Evolutionary conservation across 1,140 invertebrate genomes (phyloP), one percentile per base, ranked within the genome.

Genomic region (Semibalanus balanoides): DNA sequence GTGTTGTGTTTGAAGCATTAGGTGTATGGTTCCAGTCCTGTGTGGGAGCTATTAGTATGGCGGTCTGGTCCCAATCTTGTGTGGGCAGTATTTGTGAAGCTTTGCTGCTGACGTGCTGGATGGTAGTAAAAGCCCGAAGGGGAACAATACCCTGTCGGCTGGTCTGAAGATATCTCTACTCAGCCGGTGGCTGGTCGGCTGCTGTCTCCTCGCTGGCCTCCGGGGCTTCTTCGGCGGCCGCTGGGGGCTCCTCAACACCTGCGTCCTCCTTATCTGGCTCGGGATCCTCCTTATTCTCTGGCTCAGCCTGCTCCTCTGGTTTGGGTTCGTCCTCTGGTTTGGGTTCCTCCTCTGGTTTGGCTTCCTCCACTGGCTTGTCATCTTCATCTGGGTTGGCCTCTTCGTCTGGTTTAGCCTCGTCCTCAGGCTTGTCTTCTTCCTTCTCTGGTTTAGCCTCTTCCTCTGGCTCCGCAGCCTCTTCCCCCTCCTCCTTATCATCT

Each of bases 251-350:
- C n/a, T n/a, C n/a, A n/a, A n/a, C n/a, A n/a, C n/a, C n/a, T n/a
- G 29, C 27, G 35, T 75, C 74, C 3, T 31, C 31, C 25, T 75
- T 64, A 25, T 75, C 74, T 31, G 29, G 29, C 25, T 75, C 74
- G 19, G 29, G 19, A 27, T 75, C 74, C 30, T 31, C 30, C n/a
- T n/a, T n/a, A n/a, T n/a, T n/a, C 25, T 75, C 74, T 22, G 22
- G 40, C 25, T 75, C 25, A 25, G 29, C 27, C 25, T 75, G 25
- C 19, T 30, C 31, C 29, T 75, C 3, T 31, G 29, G 40, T 29
- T 75, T 64, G 17, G n/a, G n/a, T n/a, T n/a, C n/a, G 29, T 28
- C 25, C 29, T 75, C 74, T 31, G 29, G 29, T 31, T 75, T 29
- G 19, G 29, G 19, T 64, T 75, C 74, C 30, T 31, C 30, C 25